Conservation (phyloP, 1,140 invertebrate species). For the Brachionus rotundiformis region DNA sequence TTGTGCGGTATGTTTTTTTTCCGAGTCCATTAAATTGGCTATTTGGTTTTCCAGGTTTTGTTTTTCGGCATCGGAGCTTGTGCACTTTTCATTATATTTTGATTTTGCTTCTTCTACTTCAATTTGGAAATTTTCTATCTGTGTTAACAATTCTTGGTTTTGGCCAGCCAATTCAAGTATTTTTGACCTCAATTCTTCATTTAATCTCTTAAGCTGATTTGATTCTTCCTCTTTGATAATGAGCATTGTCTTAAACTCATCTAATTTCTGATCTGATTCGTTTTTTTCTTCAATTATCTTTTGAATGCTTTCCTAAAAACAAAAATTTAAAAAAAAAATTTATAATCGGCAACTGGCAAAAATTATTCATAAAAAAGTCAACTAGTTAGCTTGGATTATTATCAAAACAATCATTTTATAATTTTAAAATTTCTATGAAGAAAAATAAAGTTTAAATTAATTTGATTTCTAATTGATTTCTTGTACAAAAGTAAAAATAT, state of each 20-base stretch:
- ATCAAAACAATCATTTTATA: no score
- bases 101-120: neutral
- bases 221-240: neutral
- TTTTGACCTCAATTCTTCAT: slow-evolving; percentile 10
- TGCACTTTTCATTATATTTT: slow-evolving; percentile 24
- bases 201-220: neutral
- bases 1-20: slow-evolving; percentile 38
- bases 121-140: neutral
- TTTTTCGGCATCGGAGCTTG: neutral
- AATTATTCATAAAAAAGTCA: no score
- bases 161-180: slow-evolving; percentile 35
- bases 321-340: neutral
- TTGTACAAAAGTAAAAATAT: no score
- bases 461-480: no score
- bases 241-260: neutral
- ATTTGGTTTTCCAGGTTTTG: neutral
- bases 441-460: no score
- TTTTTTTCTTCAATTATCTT: slow-evolving; percentile 48
- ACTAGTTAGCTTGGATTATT: no score
- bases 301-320: slow-evolving; percentile 35
- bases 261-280: slow-evolving; percentile 7
- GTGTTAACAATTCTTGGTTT: slow-evolving; percentile 24
- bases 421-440: no score
- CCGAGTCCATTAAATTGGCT: neutral
- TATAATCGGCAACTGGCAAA: no score